These are phyloP conservation scores for Pyrochroa serraticornis DNA, from an alignment of 2,888 invertebrate genomes.

Conservation along the genomic window DNA sequence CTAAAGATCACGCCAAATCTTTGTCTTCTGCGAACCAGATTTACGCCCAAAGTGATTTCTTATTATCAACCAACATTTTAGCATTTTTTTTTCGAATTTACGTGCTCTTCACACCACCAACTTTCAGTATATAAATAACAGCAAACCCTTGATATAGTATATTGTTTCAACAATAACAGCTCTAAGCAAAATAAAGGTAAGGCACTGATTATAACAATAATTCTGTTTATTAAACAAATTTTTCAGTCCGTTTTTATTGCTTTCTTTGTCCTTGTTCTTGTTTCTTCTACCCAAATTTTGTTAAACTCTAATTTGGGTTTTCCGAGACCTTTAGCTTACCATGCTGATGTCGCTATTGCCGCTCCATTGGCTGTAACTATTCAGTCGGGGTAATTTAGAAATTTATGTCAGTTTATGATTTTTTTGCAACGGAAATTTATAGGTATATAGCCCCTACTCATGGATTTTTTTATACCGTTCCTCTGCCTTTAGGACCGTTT, in stretches of 20 bases:
- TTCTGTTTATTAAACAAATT: background rate
- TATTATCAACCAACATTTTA: no score
- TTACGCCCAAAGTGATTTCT: no score
- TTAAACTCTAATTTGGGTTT: slow-evolving; percentile 33
- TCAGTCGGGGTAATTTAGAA: slow-evolving; percentile 47
- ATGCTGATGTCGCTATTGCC: slow-evolving; percentile 40
- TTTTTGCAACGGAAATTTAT: slow-evolving; percentile 15
- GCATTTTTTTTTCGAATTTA: no score
- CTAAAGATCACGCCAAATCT: no score
- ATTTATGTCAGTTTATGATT: no score
- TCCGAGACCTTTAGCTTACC: slow-evolving; percentile 35
- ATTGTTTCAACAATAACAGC: no score
- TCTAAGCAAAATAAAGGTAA: no score
- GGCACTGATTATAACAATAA: no score
- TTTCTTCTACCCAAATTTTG: slow-evolving; percentile 31
- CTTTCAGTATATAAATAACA: no score
- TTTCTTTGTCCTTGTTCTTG: slow-evolving; percentile 50
- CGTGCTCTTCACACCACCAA: no score
- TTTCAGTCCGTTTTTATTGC: slow-evolving; percentile 43
- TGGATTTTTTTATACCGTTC: slow-evolving; percentile 63
- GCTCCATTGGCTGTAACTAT: slow-evolving; percentile 45
- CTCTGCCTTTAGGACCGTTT: slow-evolving; percentile 58
- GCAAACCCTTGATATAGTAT: no score
- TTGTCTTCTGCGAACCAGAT: no score
- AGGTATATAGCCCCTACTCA: slow-evolving; percentile 64